Evolutionary conservation across 92 coral and sea anemone species (phyloP).

Genomic region (Desmophyllum pertusum): DNA sequence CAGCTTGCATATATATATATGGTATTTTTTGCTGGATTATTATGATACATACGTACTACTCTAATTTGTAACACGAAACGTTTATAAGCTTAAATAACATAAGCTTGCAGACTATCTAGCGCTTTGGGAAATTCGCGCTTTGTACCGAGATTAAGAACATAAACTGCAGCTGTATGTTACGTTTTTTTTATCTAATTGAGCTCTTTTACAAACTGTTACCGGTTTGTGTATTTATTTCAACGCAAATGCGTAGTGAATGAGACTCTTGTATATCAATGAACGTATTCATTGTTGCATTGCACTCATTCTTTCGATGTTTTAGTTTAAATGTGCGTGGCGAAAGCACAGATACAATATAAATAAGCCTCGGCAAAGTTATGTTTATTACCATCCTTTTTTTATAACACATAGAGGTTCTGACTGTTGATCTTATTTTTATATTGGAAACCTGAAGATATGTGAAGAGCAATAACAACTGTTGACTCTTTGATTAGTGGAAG

Average conservation of each 20-base stretch:
- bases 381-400: no score
- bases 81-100: no score
- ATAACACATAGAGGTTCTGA: neutral
- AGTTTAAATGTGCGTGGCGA: neutral
- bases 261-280: neutral
- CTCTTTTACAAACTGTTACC: neutral
- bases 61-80: slow-evolving; percentile 1
- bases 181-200: neutral
- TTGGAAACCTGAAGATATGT: neutral
- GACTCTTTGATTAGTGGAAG: neutral
- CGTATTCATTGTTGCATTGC: neutral
- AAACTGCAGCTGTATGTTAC: neutral
- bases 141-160: neutral
- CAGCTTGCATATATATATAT: slow-evolving; percentile 2
- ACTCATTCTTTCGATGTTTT: slow-evolving; percentile 13
- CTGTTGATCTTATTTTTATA: slow-evolving; percentile 17
- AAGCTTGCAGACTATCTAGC: neutral
- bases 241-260: neutral
- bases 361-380: neutral
- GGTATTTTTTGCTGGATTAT: neutral
- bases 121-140: neutral
- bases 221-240: neutral
- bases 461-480: neutral
- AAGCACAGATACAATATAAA: slow-evolving; percentile 16
- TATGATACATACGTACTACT: slow-evolving; percentile 2